Base-by-base conservation (phyloP, 2,888 invertebrate species). In the Furcula furcula region DNA sequence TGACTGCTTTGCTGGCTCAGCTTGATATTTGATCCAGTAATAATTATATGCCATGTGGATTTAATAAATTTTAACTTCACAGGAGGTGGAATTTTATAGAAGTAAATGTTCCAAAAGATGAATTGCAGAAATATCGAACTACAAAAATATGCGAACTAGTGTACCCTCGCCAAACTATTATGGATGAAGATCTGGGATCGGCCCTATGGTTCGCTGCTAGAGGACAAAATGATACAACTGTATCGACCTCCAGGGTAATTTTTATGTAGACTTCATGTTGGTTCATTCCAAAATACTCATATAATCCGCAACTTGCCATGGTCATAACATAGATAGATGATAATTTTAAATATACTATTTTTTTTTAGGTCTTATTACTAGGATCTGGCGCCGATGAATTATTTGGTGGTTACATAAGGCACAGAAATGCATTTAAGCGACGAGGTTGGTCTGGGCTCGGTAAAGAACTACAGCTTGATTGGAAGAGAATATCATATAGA, bases 371-470 rank as follows among this genome's bases (percentile, higher is more conserved):
- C 11, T 79, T 97, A 40, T 76, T 98, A 49, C 84, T 95, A 55
- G 99, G 99, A 19, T 97, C 97, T 89, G 99, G 99, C 4, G 98
- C 99, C 1, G 99, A 99, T 90, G 99, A 99, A 85, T 90, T 98
- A 45, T 94, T 99, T 69, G 98, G 97, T 29, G 99, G 99, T 1
- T 99, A 99, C 70, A 93, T 93, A 19, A 91, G 97, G 40, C 98
- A 99, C 69, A 91, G 97, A 58, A 94, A 93, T 51, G 92, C 92
- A 3, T 92, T 91, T 37, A 91, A 86, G 59, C 90, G 91, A 9
- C 74, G 73, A 50, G 81, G 88, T n/a, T 79, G 91, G 91, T 40
- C 60, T 19, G 91, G 92, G 3, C 80, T 93, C 2, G 65, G 78
- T 5, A 80, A 85, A 34, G 95, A 96, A 72, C 76, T 97, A 19